These are phyloP conservation scores for Spisula solida DNA, from an alignment of 2,888 invertebrate species.

Conservation along the genomic window DNA sequence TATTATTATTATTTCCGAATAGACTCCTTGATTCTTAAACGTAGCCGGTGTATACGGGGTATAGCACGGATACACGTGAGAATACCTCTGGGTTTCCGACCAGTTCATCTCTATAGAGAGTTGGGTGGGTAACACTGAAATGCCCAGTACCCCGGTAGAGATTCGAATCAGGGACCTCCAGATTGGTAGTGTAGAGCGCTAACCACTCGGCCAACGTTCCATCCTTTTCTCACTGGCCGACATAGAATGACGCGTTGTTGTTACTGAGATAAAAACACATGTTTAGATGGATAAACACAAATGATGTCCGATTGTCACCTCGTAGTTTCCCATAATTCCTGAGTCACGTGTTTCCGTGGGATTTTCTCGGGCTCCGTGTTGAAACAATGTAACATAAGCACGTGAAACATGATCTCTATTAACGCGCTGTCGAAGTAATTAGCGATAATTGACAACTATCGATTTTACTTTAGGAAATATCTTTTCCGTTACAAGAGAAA, in stretches of 20 bases:
- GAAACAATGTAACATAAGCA: slow-evolving; percentile 68
- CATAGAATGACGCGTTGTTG: not conserved
- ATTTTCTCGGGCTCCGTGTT: slow-evolving; percentile 43
- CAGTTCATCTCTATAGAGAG: no score
- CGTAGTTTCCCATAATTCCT: slow-evolving; percentile 63
- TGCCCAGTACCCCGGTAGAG: no score
- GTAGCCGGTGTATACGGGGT: no score
- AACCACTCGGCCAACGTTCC: no score
- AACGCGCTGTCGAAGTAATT: slow-evolving; percentile 47
- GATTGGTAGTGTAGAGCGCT: no score
- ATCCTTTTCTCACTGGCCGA: no score
- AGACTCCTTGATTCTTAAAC: no score
- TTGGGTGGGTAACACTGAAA: no score
- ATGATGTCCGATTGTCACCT: slow-evolving; percentile 63
- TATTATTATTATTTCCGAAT: no score
- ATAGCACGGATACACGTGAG: no score
- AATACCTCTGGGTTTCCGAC: no score
- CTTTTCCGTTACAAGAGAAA: slow-evolving; percentile 47
- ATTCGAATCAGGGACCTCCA: no score
- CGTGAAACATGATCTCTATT: slow-evolving; percentile 67
- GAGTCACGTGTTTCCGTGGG: slow-evolving; percentile 66
- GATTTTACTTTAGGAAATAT: slow-evolving; percentile 50
- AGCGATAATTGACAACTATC: slow-evolving; percentile 62
- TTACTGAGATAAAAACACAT: not conserved
- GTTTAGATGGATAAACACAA: slow-evolving; percentile 62